Conservation (phyloP, 2,113 vertebrate species). For the Fregetta grallaria region DNA sequence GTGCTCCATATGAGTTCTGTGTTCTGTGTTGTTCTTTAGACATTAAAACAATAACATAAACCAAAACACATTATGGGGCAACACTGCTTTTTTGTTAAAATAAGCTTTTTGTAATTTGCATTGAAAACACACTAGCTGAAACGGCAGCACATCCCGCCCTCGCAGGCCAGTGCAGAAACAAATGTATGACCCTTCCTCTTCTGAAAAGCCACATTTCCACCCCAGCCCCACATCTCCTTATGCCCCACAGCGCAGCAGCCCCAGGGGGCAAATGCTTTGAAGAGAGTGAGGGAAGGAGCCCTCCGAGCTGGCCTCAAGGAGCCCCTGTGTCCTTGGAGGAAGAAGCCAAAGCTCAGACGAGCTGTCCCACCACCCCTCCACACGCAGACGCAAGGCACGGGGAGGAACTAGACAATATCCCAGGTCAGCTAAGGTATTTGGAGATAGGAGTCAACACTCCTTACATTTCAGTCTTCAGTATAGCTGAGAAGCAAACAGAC, state of each 20-base stretch:
- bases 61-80: not conserved
- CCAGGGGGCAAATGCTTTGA: not conserved
- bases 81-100: not conserved
- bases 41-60: not conserved
- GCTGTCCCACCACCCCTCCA: not conserved
- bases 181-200: not conserved
- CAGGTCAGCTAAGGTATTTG: not conserved
- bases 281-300: not conserved
- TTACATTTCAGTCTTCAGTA: not conserved
- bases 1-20: not conserved
- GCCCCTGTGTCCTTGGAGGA: fast-evolving
- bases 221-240: not conserved
- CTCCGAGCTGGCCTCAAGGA: not conserved
- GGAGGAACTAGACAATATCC: not conserved
- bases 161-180: not conserved
- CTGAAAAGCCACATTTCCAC: not conserved
- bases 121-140: not conserved
- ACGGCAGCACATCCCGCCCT: not conserved
- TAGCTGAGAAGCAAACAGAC: not conserved
- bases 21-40: not conserved
- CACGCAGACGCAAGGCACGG: fast-evolving
- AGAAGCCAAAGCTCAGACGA: not conserved
- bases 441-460: not conserved
- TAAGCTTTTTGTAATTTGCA: not conserved
- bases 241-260: not conserved